These are phyloP conservation scores for Cataglyphis albicans DNA, from an alignment of 2,888 invertebrate genomes.

Conservation along the genomic window DNA sequence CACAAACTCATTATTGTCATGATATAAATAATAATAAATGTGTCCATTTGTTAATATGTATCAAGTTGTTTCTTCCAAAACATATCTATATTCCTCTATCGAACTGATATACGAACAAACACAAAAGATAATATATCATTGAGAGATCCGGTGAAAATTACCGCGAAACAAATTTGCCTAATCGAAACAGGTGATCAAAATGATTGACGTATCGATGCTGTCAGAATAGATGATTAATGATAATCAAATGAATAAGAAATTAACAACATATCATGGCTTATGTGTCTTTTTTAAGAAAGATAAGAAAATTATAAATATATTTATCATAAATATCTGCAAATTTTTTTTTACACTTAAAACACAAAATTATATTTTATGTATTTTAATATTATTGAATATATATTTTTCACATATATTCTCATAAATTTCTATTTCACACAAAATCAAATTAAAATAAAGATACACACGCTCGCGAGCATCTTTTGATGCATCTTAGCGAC, in stretches of 20 bases:
- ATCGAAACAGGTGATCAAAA: slow-evolving; percentile 3
- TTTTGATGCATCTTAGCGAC: background rate
- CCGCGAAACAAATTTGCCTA: slow-evolving; percentile 22
- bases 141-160: background rate
- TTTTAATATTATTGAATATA: slow-evolving; percentile 7
- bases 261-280: background rate
- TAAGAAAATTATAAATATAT: background rate
- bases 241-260: background rate
- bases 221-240: background rate
- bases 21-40: slow-evolving; percentile 1
- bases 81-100: background rate
- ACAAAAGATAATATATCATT: background rate
- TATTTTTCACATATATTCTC: background rate
- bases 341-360: background rate
- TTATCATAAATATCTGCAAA: background rate
- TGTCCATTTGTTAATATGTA: background rate
- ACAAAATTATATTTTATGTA: background rate
- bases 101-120: background rate
- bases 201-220: background rate
- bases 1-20: background rate
- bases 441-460: background rate
- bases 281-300: background rate
- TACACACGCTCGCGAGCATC: background rate
- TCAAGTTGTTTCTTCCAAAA: background rate
- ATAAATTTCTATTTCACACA: background rate